phyloP scores from a whole-genome alignment of 2,888 invertebrate genomes.

The Orgyia antiqua region DNA sequence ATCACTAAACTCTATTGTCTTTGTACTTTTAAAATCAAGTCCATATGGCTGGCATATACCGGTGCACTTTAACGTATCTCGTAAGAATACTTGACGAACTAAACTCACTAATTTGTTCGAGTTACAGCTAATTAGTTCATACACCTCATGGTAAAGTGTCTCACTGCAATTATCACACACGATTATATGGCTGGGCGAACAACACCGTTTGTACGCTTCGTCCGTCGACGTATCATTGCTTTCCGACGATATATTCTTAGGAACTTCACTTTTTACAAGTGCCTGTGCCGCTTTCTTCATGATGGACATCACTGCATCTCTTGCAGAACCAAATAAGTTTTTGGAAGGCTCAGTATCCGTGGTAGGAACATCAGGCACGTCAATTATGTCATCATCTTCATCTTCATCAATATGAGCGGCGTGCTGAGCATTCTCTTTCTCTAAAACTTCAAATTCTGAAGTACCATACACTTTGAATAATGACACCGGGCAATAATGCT shows the following conservation, averaged over 20 bases:
- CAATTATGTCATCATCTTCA: slow-evolving; percentile 82
- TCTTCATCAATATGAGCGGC: slow-evolving; percentile 81
- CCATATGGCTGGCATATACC: slow-evolving; percentile 80
- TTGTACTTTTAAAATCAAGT: slow-evolving; percentile 79
- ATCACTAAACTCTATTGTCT: slow-evolving; percentile 66
- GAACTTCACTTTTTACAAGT: slow-evolving; percentile 84
- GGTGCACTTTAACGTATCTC: slow-evolving; percentile 79
- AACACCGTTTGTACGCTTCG: slow-evolving; percentile 76
- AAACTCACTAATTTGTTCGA: slow-evolving; percentile 79
- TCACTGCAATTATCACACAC: slow-evolving; percentile 87
- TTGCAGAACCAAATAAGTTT: slow-evolving; percentile 90
- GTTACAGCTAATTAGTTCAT: slow-evolving; percentile 85
- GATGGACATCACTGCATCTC: slow-evolving; percentile 94
- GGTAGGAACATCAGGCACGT: slow-evolving; percentile 69
- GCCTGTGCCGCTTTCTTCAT: slow-evolving; percentile 95
- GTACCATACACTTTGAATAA: slow-evolving; percentile 95
- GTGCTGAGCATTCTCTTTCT: slow-evolving; percentile 86
- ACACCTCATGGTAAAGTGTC: slow-evolving; percentile 83
- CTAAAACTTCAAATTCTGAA: slow-evolving; percentile 93
- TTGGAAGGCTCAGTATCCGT: slow-evolving; percentile 76
- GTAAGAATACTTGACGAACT: slow-evolving; percentile 79
- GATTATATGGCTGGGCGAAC: slow-evolving; percentile 85
- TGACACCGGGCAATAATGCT: slow-evolving; percentile 99
- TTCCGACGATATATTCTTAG: slow-evolving; percentile 77
- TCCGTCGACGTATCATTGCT: slow-evolving; percentile 64